Base-by-base conservation (phyloP, 2,113 vertebrate species). In the Tenrec ecaudatus region DNA sequence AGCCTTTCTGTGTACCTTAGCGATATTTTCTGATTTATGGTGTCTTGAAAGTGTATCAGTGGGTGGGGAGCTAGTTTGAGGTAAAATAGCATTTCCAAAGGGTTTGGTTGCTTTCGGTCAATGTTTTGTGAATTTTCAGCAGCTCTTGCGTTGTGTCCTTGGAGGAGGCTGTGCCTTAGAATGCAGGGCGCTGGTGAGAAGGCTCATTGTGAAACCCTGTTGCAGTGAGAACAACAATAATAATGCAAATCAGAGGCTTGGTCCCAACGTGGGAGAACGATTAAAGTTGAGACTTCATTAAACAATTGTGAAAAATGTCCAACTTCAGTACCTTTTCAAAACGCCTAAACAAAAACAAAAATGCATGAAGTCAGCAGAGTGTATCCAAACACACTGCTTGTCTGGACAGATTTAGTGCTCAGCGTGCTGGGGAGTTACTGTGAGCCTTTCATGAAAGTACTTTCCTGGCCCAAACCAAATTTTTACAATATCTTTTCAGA, bases 311-410 rank as follows among this genome's bases (percentile, higher is more conserved):
- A 75, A 89, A 88, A 87, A 93, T 90, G 38, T 86, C 94, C 75
- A 86, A 62, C 58, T 93, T 86, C 15, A 73, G 77, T 88, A 85
- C 78, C 71, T 96, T 96, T 85, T 47, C 47, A 93, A 77, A 85
- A 93, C 80, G 60, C 17, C 76, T 57, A 43, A 84, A 58, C 75
- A 92, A 31, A 64, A 40, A 36, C 33, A 80, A 58, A 79, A 93
- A 29, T 62, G 31, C 85, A 16, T 85, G 80, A 90, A 71, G 64
- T 62, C 78, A 95, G 69, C 76, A 89, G 7, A 38, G 76, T 58
- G 12, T 86, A 64, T 82, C 25, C 69, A 96, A 86, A 86, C 38
- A 88, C 88, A 81, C 69, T 94, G 58, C 57, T 96, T 40, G 2
- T 38, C 2, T 53, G 40, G 40, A 40, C 40, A 53, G 47, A 62